Conservation (phyloP, 2,113 vertebrate genomes). For the Anhinga rufa region DNA sequence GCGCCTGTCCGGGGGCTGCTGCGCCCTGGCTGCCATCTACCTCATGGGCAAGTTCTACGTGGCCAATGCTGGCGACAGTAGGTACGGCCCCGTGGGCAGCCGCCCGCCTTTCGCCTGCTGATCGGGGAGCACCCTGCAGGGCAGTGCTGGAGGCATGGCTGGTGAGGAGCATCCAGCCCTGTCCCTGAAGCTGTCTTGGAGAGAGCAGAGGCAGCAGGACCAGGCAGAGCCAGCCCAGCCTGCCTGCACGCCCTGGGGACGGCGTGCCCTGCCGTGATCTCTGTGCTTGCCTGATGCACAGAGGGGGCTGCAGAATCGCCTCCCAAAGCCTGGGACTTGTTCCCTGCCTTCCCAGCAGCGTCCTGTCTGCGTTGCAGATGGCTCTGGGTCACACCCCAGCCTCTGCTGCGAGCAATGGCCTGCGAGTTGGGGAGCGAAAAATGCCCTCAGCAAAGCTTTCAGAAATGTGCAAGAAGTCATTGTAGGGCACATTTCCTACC, state of each 20-base stretch:
- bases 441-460: not conserved
- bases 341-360: not conserved
- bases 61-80: constrained; percentile 97
- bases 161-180: not conserved
- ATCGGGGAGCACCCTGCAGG: accelerated
- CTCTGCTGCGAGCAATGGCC: not conserved
- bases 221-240: not conserved
- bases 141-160: not conserved
- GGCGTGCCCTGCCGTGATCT: not conserved
- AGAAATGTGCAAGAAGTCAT: not conserved
- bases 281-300: accelerated
- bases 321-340: not conserved
- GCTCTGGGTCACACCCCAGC: not conserved
- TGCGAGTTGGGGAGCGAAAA: not conserved
- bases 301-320: not conserved
- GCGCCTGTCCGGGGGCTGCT: constrained; percentile 89
- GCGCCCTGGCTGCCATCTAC: constrained; percentile 87
- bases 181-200: not conserved
- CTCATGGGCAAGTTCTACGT: constrained; percentile 94
- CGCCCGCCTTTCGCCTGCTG: accelerated
- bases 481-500: not conserved
- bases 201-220: not conserved
- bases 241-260: accelerated
- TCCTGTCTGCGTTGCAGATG: not conserved
- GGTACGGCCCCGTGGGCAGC: constrained; percentile 66